Percentiles rank a stretch among this genome's conserved stretches.
Evolutionary conservation across 1,140 invertebrate species (phyloP).

Genomic region (Cotesia glomerata): DNA sequence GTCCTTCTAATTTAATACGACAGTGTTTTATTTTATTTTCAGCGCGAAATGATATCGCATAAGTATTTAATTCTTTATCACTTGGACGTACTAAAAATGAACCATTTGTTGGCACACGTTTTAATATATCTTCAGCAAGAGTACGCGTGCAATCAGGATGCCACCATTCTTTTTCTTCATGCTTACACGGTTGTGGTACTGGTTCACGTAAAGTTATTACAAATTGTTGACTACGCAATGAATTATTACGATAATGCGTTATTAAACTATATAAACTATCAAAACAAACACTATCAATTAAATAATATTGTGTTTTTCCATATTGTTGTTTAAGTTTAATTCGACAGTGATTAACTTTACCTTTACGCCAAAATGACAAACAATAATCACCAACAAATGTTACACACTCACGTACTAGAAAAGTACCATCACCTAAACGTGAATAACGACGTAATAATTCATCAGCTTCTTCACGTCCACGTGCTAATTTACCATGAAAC

Average conservation of each 20-base stretch:
- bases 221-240: slow-evolving; percentile 88
- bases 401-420: slow-evolving; percentile 92
- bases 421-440: slow-evolving; percentile 91
- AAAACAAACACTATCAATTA: slow-evolving; percentile 88
- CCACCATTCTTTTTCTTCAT: slow-evolving; percentile 95
- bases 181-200: slow-evolving; percentile 93
- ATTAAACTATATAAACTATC: slow-evolving; percentile 93
- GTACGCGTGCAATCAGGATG: slow-evolving; percentile 79
- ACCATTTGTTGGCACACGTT: slow-evolving; percentile 82
- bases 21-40: slow-evolving; percentile 96
- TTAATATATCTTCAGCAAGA: slow-evolving; percentile 86
- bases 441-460: slow-evolving; percentile 80
- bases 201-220: slow-evolving; percentile 86
- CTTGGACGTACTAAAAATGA: slow-evolving; percentile 90
- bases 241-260: slow-evolving; percentile 86
- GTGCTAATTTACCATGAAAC: slow-evolving; percentile 90
- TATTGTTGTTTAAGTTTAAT: slow-evolving; percentile 90
- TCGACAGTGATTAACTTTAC: slow-evolving; percentile 89
- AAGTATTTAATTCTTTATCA: slow-evolving; percentile 83
- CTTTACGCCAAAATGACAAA: slow-evolving; percentile 91
- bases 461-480: slow-evolving; percentile 78
- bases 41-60: slow-evolving; percentile 94
- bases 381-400: slow-evolving; percentile 97
- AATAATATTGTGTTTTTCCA: slow-evolving; percentile 88
- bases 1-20: slow-evolving; percentile 87